These are phyloP conservation scores for Psophia crepitans DNA, from an alignment of 2,113 vertebrate species.

Conservation along the genomic window DNA sequence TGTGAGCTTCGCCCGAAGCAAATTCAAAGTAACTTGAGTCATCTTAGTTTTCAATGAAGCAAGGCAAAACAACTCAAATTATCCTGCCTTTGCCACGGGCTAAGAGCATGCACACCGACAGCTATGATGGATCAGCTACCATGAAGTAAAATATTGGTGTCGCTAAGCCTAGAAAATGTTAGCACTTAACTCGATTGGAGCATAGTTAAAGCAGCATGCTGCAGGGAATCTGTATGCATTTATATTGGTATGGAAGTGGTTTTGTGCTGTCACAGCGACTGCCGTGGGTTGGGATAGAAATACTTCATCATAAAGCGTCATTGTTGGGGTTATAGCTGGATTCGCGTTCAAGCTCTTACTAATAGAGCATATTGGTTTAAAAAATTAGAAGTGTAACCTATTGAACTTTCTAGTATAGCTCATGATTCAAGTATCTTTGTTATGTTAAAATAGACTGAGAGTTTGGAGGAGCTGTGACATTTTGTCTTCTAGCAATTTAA, in stretches of 20 bases:
- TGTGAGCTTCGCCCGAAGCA: neutral
- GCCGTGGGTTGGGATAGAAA: neutral
- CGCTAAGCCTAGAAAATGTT: neutral
- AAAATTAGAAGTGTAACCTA: neutral
- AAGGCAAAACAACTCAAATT: conserved; percentile 36
- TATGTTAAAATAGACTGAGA: neutral
- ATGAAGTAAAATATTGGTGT: conserved; percentile 1
- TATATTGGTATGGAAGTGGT: neutral
- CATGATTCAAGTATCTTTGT: neutral
- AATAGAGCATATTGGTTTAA: neutral
- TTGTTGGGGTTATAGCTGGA: neutral
- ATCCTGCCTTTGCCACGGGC: conserved; percentile 15
- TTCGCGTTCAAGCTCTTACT: neutral
- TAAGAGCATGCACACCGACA: neutral
- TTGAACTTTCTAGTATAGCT: neutral
- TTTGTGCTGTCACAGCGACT: neutral
- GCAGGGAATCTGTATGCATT: neutral
- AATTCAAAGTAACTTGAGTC: conserved; percentile 41
- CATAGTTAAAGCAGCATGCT: neutral
- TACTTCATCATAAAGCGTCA: neutral
- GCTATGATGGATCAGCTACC: conserved; percentile 39
- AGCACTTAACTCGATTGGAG: neutral
- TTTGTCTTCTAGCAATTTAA: conserved; percentile 43
- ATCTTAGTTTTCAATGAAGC: conserved; percentile 49
- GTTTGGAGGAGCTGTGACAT: neutral